These are phyloP conservation scores for Drosophila flavopinicola DNA, from an alignment of 2,888 invertebrate genomes.

Conservation along the genomic window DNA sequence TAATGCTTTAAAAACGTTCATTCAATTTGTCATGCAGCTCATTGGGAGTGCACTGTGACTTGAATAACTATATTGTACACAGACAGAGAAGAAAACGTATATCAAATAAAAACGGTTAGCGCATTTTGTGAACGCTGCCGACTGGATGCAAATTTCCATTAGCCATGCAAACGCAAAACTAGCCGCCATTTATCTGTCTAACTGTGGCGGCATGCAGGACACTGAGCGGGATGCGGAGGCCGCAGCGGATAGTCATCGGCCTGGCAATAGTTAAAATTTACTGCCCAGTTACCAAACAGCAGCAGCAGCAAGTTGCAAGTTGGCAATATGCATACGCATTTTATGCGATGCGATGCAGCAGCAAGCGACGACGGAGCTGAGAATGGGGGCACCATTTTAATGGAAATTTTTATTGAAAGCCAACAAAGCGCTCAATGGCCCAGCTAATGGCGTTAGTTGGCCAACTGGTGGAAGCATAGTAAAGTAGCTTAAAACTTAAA, in stretches of 20 bases:
- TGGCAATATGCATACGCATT: constrained; percentile 78
- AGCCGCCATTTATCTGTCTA: constrained; percentile 78
- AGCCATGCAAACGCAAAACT: constrained; percentile 81
- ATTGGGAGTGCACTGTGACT: constrained; percentile 24
- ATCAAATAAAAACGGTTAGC: constrained; percentile 42
- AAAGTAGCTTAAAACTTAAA: constrained; percentile 73
- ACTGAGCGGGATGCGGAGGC: neutral
- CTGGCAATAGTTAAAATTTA: constrained; percentile 78
- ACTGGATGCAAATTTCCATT: constrained; percentile 78
- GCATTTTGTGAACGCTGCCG: constrained; percentile 63
- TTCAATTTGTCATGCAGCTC: constrained; percentile 19
- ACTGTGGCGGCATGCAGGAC: constrained; percentile 43
- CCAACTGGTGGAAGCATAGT: constrained; percentile 50
- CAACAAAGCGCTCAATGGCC: constrained; percentile 79
- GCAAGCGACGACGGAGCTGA: constrained; percentile 27
- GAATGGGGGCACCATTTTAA: constrained; percentile 67
- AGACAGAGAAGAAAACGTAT: neutral
- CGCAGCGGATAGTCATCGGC: constrained; percentile 52
- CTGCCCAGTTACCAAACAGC: constrained; percentile 67
- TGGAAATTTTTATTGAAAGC: constrained; percentile 79
- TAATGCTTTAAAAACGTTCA: too few species aligned
- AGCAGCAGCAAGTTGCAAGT: constrained; percentile 66
- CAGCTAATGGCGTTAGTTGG: constrained; percentile 78
- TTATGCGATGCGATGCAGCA: constrained; percentile 67
- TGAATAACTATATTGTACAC: constrained; percentile 12